phyloP scores from a whole-genome alignment of 2,797 vertebrate genomes.

The Natrix natrix region DNA sequence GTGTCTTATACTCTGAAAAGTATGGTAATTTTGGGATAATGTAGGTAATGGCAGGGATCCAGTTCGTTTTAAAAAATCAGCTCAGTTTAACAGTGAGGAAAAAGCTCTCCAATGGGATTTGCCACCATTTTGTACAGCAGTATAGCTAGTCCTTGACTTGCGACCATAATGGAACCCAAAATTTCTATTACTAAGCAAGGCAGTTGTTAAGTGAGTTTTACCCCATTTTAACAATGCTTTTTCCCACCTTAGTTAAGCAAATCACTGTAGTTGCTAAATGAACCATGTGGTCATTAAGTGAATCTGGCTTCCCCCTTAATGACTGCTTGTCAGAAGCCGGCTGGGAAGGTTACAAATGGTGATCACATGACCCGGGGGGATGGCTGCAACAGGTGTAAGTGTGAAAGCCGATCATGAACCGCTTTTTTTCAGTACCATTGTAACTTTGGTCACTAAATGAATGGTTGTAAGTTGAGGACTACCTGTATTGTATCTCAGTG shows the following conservation, averaged over 20 bases:
- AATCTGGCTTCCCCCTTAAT: not conserved
- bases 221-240: not conserved
- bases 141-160: not conserved
- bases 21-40: not conserved
- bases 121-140: not conserved
- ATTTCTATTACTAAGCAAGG: not conserved
- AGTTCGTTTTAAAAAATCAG: not conserved
- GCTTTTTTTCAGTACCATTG: not conserved
- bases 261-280: not conserved
- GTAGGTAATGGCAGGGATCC: not conserved
- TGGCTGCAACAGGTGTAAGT: not conserved
- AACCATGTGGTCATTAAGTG: not conserved
- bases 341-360: not conserved
- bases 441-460: not conserved
- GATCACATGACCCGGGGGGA: not conserved
- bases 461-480: not conserved
- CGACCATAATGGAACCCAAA: not conserved
- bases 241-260: not conserved
- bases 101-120: not conserved
- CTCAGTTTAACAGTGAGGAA: not conserved
- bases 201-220: not conserved
- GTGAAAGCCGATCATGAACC: not conserved
- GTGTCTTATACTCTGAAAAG: no score
- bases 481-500: not conserved
- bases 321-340: not conserved